Base-by-base conservation (phyloP, 1,140 invertebrate genomes). In the Thereuonema tuberculata region DNA sequence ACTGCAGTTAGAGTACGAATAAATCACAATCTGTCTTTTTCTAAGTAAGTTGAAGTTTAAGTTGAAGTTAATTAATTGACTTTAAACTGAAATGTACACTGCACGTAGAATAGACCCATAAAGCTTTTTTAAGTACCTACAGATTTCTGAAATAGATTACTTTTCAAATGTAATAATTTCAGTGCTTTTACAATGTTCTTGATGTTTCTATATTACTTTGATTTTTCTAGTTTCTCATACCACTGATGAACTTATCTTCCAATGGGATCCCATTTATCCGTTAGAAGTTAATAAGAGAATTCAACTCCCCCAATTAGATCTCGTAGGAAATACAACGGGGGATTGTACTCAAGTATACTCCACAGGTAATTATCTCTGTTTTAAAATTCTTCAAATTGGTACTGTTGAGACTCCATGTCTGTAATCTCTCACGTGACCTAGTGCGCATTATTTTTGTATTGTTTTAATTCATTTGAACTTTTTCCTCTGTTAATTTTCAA, bases 301-400 rank as follows among this genome's bases (percentile, higher is more conserved):
- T 54, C 71, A 75, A 62, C 64, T 75, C 15, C 73, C 73, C 0
- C 73, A 75, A 62, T 64, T 74, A 31, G 68, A 72, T 55, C 62
- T 75, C 1, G 64, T 70, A 9, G 61, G 65, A 12, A 68, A 69
- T 46, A 63, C 53, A 5, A 71, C 69, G 2, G 71, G 66, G 3
- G 71, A 75, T 62, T 75, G 73, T 61, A 69, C 70, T n/a, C 67
- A 73, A 29, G 63, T 65, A 28, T 75, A 75, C 56, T 71, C 73
- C 0, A 75, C 73, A 57, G 73, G 72, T 72, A 37, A 17, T 21
- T 20, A 25, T 29, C 17, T 20, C 47, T 12, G 17, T 24, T 27
- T 15, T 15, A 47, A 62, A 27, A 31, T 63, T 48, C 46, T 56
- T 64, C 25, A 47, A 2, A 24, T 50, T 53, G 15, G 20, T 23